phyloP scores from a whole-genome alignment of 2,888 invertebrate species.

The Drosophila testacea region DNA sequence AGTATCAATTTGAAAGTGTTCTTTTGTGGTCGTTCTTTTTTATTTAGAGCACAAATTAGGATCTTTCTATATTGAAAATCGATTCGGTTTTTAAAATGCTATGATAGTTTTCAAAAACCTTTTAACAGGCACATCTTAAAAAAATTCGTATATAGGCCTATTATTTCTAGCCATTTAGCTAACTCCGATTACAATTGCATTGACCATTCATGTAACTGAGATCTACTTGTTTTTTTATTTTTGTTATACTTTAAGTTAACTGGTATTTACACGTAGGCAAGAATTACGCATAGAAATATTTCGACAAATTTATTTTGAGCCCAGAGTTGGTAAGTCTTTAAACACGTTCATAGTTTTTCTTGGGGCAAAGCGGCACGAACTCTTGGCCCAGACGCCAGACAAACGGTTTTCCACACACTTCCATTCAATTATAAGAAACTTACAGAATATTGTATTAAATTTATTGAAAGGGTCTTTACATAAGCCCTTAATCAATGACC shows the following conservation, averaged over 20 bases:
- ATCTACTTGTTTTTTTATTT: conserved; percentile 8
- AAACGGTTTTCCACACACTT: conserved; percentile 18
- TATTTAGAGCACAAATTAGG: too few relatives aligned
- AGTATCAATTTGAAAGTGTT: too few relatives aligned
- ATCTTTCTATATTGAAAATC: too few relatives aligned
- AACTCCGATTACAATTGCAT: background rate
- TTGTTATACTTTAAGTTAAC: conserved; percentile 16
- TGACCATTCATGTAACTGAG: conserved; percentile 30
- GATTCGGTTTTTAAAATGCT: too few relatives aligned
- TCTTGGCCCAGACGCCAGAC: conserved; percentile 27
- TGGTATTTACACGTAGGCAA: conserved; percentile 60
- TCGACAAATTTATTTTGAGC: conserved; percentile 12
- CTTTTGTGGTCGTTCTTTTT: too few relatives aligned
- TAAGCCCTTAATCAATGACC: conserved; percentile 13
- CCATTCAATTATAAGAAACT: background rate
- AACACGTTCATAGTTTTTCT: conserved; percentile 51
- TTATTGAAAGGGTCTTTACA: conserved; percentile 31
- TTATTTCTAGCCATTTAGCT: background rate
- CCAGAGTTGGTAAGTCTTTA: conserved; percentile 17
- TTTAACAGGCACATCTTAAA: too few relatives aligned
- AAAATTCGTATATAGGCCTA: background rate
- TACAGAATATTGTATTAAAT: background rate
- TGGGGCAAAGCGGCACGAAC: conserved; percentile 40
- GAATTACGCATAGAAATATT: conserved; percentile 53
- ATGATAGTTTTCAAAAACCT: too few relatives aligned